These are phyloP conservation scores for Alfaro cultratus DNA, from an alignment of 2,797 vertebrate genomes.

Conservation along the genomic window DNA sequence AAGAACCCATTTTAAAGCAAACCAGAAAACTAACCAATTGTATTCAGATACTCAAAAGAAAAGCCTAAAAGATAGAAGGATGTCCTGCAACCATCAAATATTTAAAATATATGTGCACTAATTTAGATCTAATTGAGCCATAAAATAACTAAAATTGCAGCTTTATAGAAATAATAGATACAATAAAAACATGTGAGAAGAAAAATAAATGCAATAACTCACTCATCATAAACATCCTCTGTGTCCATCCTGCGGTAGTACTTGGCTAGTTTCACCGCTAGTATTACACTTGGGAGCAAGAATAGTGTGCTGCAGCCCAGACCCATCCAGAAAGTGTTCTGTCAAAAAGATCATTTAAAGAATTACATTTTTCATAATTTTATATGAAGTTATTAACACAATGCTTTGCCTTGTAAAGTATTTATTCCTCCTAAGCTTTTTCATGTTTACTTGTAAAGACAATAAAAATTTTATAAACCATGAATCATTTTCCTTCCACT, in stretches of 20 bases:
- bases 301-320: slow-evolving; percentile 89
- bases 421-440: neutral
- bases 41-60: neutral
- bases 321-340: slow-evolving; percentile 98
- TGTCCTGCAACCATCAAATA: slow-evolving; percentile 43
- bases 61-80: slow-evolving; percentile 15
- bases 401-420: neutral
- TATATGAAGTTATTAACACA: neutral
- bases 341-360: slow-evolving; percentile 5
- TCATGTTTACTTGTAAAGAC: neutral
- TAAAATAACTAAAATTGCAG: neutral
- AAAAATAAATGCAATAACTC: slow-evolving; percentile 68
- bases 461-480: neutral
- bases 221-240: slow-evolving; percentile 98
- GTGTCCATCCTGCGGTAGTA: slow-evolving; percentile 97
- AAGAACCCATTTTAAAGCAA: neutral
- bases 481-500: neutral
- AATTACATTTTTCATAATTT: neutral
- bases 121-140: slow-evolving; percentile 8
- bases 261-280: slow-evolving; percentile 93
- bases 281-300: slow-evolving; percentile 91
- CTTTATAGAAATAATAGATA: neutral
- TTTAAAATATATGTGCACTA: neutral
- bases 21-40: neutral
- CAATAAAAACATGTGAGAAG: neutral